Evolutionary conservation across 2,888 invertebrate genomes (phyloP).

Genomic region (Meloe dianella): DNA sequence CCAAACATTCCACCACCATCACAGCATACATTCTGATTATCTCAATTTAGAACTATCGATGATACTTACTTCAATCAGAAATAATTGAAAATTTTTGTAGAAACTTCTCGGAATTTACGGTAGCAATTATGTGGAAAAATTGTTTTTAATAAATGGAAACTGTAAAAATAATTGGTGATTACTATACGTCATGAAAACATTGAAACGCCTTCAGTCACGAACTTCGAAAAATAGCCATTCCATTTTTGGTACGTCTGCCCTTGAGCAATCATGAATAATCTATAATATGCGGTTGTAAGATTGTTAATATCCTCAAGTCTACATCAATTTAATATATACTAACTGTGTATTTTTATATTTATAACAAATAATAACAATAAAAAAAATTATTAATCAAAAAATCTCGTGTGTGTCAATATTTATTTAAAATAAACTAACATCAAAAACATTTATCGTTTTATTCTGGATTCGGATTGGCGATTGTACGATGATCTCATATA

Average conservation of each 20-base stretch:
- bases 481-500: background rate
- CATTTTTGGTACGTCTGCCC: conserved; percentile 57
- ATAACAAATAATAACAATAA: background rate
- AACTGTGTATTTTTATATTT: conserved; percentile 1
- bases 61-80: too few species aligned
- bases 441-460: background rate
- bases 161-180: conserved; percentile 36
- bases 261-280: conserved; percentile 54
- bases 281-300: conserved; percentile 48
- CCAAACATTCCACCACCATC: conserved; percentile 23
- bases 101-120: background rate
- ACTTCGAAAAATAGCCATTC: conserved; percentile 55
- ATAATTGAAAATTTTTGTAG: background rate
- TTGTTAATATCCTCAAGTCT: conserved; percentile 36
- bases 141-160: conserved; percentile 27
- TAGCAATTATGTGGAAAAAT: background rate
- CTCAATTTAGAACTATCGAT: conserved; percentile 14
- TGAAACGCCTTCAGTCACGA: conserved; percentile 51
- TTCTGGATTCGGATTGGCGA: background rate
- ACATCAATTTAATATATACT: conserved; percentile 17
- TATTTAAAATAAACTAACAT: background rate
- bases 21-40: conserved; percentile 22
- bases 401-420: background rate
- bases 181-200: conserved; percentile 50
- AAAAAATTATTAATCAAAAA: conserved; percentile 6